Percentiles rank a stretch among this genome's conserved stretches.
phyloP scores from a whole-genome alignment of 2,113 vertebrate species.

The Pantherophis guttatus region DNA sequence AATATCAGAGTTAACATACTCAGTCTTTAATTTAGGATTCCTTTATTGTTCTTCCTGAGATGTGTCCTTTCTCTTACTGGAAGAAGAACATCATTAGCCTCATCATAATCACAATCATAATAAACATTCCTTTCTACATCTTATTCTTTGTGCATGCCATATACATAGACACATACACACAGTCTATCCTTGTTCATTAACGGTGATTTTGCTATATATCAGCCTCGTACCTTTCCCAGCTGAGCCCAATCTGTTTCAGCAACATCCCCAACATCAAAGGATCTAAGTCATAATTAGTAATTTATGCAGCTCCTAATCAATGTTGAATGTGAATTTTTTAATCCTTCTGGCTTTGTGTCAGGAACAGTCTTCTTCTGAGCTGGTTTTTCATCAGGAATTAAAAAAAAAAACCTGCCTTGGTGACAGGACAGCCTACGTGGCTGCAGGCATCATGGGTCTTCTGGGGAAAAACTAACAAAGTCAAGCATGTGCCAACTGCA shows the following conservation, averaged over 20 bases:
- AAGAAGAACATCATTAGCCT: neutral
- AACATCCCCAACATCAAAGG: conserved; percentile 16
- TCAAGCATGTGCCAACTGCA: neutral
- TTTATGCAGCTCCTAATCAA: conserved; percentile 38
- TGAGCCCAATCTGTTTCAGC: conserved; percentile 18
- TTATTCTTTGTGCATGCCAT: neutral
- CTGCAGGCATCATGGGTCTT: neutral
- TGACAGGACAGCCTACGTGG: neutral
- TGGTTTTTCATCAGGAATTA: neutral
- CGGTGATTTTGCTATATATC: neutral
- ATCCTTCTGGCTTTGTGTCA: conserved; percentile 21
- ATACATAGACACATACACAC: neutral
- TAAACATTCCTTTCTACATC: neutral
- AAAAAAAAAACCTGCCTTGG: neutral
- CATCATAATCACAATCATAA: neutral
- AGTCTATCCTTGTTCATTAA: conserved; percentile 14
- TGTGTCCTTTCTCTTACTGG: neutral
- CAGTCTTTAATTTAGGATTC: neutral
- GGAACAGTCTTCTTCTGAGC: neutral
- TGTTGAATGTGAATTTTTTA: conserved; percentile 35
- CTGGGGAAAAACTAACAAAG: neutral
- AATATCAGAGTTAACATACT: neutral
- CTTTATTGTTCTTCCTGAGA: neutral
- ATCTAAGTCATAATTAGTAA: conserved; percentile 36
- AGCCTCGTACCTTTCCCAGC: conserved; percentile 18